These are phyloP conservation scores for Drosophila mulleri DNA, from an alignment of 2,888 invertebrate species.

Conservation along the genomic window DNA sequence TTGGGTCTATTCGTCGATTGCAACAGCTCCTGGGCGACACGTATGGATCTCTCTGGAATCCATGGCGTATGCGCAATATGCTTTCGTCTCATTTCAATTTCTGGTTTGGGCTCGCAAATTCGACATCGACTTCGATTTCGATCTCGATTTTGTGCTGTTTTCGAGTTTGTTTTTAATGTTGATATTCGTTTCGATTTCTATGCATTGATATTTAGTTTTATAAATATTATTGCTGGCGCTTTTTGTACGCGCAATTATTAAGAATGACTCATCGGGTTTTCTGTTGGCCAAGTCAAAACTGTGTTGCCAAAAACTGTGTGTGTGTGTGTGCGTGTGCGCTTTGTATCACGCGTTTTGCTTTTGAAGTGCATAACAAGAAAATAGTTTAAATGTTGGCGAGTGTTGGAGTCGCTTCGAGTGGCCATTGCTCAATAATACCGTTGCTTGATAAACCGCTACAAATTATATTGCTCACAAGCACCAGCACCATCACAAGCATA, in stretches of 20 bases:
- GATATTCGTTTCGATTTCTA: slow-evolving; percentile 44
- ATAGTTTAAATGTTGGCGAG: slow-evolving; percentile 73
- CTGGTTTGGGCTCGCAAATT: slow-evolving; percentile 31
- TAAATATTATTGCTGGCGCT: slow-evolving; percentile 59
- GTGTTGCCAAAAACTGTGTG: slow-evolving; percentile 61
- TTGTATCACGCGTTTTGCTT: slow-evolving; percentile 49
- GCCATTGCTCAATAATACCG: slow-evolving; percentile 79
- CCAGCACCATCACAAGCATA: slow-evolving; percentile 40
- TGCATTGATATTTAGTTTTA: slow-evolving; percentile 58
- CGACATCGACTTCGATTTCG: slow-evolving; percentile 14
- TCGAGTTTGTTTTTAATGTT: slow-evolving; percentile 19
- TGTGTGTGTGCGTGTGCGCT: slow-evolving; percentile 15
- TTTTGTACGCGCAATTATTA: slow-evolving; percentile 71
- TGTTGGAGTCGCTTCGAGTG: slow-evolving; percentile 68
- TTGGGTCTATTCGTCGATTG: slow-evolving; percentile 55
- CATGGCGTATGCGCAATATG: slow-evolving; percentile 64
- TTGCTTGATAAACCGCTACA: slow-evolving; percentile 81
- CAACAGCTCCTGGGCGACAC: slow-evolving; percentile 71
- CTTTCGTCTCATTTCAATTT: slow-evolving; percentile 21
- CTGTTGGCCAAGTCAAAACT: slow-evolving; percentile 57
- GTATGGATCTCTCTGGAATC: slow-evolving; percentile 73
- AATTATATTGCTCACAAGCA: slow-evolving; percentile 60
- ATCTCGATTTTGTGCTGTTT: slow-evolving; percentile 27
- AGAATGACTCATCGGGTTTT: slow-evolving; percentile 76
- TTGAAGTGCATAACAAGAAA: slow-evolving; percentile 77